Conservation (phyloP, 2,797 vertebrate species). For the Sphenopsis melanotis region DNA sequence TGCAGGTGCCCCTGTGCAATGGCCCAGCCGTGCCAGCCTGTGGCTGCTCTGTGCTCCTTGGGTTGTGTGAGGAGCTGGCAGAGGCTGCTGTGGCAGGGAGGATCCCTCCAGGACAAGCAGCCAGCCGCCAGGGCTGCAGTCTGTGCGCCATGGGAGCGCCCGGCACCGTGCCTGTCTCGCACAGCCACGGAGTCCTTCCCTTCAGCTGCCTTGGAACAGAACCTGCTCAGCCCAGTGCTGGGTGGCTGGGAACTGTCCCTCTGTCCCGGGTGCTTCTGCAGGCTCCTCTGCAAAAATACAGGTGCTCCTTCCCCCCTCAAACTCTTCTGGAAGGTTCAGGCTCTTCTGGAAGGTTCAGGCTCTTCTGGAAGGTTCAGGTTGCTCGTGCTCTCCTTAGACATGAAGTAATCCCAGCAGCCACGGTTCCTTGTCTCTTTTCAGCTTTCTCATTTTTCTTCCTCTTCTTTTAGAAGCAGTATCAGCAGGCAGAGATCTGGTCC, state of each 20-base stretch:
- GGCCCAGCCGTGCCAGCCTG: background rate
- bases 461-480: background rate
- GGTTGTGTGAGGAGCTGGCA: background rate
- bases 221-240: rapidly evolving
- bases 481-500: background rate
- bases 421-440: background rate
- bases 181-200: background rate
- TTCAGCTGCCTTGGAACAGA: background rate
- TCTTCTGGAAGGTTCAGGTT: background rate
- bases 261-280: background rate
- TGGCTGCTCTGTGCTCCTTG: rapidly evolving
- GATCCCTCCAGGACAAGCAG: background rate
- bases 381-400: background rate
- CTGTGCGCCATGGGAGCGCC: rapidly evolving
- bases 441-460: background rate
- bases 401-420: background rate
- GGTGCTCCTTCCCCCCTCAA: background rate
- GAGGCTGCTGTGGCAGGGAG: background rate
- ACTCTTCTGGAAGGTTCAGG: too few relatives aligned
- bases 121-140: background rate
- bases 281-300: background rate
- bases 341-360: background rate
- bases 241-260: rapidly evolving
- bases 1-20: background rate
- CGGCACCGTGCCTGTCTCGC: rapidly evolving